These are phyloP conservation scores for Eumerus sabulonum DNA, from an alignment of 2,888 invertebrate genomes.

Conservation along the genomic window DNA sequence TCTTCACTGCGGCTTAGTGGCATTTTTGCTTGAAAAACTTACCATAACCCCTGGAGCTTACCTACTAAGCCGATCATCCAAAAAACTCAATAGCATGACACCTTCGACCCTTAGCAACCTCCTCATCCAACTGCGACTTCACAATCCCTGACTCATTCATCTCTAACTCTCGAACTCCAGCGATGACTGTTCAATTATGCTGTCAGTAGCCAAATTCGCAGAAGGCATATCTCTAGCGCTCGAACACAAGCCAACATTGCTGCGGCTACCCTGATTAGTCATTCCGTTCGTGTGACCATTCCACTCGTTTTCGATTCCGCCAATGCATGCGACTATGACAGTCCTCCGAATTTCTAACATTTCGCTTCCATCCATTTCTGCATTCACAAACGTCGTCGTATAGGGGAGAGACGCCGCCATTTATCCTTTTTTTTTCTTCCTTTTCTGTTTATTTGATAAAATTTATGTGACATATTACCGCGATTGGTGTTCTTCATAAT, in stretches of 20 bases:
- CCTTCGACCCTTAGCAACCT: too few relatives aligned
- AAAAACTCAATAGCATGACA: too few relatives aligned
- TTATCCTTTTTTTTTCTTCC: constrained; percentile 7
- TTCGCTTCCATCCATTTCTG: constrained; percentile 25
- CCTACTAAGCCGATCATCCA: too few relatives aligned
- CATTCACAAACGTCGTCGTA: constrained; percentile 18
- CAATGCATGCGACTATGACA: constrained; percentile 10
- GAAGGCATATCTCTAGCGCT: constrained; percentile 12
- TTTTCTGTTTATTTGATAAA: constrained; percentile 23
- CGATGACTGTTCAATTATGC: constrained; percentile 33
- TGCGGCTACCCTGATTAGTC: constrained; percentile 46
- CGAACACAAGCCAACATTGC: neutral
- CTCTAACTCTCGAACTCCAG: neutral
- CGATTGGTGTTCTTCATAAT: constrained; percentile 68
- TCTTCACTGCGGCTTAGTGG: too few relatives aligned
- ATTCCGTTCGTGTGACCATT: constrained; percentile 38
- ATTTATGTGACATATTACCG: constrained; percentile 68
- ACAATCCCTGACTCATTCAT: constrained; percentile 29
- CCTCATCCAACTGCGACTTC: neutral
- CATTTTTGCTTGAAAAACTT: too few relatives aligned
- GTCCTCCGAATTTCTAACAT: constrained; percentile 23
- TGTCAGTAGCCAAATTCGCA: constrained; percentile 2
- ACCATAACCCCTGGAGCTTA: too few relatives aligned
- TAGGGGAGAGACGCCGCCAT: constrained; percentile 19
- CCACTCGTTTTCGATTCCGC: neutral